A percentile compares a stretch with the other conserved stretches of the same genome.
Conservation (phyloP, 2,113 vertebrate species). For the Oreochromis spilurus region DNA sequence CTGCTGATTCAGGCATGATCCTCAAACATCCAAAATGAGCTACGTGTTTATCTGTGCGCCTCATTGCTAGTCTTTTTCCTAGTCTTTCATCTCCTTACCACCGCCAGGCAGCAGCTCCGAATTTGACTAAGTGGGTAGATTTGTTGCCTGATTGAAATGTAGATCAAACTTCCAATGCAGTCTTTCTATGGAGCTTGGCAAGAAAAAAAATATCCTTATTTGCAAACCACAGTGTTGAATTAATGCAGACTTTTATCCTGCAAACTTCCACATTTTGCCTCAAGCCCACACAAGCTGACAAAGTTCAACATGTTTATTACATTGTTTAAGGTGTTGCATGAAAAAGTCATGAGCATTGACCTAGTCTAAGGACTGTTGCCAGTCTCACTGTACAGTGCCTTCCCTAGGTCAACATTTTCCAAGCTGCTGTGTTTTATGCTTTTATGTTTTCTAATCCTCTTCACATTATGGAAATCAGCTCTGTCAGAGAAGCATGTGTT, state of each 20-base stretch:
- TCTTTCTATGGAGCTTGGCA: not conserved
- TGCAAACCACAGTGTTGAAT: not conserved
- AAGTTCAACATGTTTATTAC: not conserved
- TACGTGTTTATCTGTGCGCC: not conserved
- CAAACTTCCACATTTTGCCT: not conserved
- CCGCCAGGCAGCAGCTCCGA: not conserved
- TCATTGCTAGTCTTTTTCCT: not conserved
- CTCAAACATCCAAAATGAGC: not conserved
- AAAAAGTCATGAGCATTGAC: slow-evolving; percentile 24
- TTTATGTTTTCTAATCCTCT: not conserved
- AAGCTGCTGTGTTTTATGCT: slow-evolving; percentile 17
- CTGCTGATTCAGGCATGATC: not conserved
- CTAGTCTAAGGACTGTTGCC: not conserved
- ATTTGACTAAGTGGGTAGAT: slow-evolving; percentile 14
- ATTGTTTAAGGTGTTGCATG: slow-evolving; percentile 8
- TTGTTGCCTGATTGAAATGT: slow-evolving; percentile 34
- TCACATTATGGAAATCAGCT: not conserved
- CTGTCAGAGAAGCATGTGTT: not conserved
- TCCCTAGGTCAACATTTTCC: slow-evolving; percentile 14
- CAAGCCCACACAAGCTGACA: not conserved
- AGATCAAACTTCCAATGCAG: not conserved
- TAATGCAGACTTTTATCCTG: not conserved
- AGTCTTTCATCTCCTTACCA: slow-evolving; percentile 11
- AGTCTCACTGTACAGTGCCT: not conserved
- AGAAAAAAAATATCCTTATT: not conserved